These are phyloP conservation scores for Abscondita cerata DNA, from an alignment of 2,888 invertebrate species.

Conservation along the genomic window DNA sequence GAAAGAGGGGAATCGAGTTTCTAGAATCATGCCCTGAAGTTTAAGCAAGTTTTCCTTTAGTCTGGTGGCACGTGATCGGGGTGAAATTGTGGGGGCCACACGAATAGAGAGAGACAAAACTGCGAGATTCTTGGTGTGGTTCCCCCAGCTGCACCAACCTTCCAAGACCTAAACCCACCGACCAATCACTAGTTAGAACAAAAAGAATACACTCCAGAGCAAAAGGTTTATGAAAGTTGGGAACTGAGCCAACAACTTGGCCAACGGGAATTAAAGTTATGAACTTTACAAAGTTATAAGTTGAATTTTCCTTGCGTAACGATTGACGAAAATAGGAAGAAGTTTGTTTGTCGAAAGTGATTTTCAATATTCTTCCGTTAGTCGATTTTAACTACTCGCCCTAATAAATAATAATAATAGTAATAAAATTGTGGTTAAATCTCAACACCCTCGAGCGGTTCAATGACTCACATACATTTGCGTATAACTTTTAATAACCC, in stretches of 20 bases:
- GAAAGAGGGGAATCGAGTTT: conserved; percentile 35
- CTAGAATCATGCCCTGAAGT: conserved; percentile 37
- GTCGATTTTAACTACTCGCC: neutral
- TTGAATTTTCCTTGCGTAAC: conserved; percentile 33
- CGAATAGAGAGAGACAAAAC: conserved; percentile 30
- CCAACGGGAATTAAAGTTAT: conserved; percentile 36
- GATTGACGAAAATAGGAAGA: conserved; percentile 28
- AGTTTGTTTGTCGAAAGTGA: conserved; percentile 34
- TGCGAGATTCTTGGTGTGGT: conserved; percentile 30
- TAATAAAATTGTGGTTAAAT: conserved; percentile 18
- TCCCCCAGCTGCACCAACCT: conserved; percentile 42
- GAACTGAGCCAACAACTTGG: conserved; percentile 33
- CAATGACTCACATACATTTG: conserved; percentile 32
- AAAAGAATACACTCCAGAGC: conserved; percentile 52
- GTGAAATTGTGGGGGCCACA: conserved; percentile 38
- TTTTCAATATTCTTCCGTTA: conserved; percentile 19
- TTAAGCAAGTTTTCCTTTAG: conserved; percentile 38
- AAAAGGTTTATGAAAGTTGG: conserved; percentile 39
- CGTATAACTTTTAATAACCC: conserved; percentile 44
- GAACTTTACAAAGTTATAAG: conserved; percentile 39
- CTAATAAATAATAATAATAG: neutral
- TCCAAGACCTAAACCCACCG: conserved; percentile 57
- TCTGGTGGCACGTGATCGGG: conserved; percentile 43
- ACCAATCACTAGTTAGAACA: conserved; percentile 61
- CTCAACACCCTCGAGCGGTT: conserved; percentile 28